Base-by-base conservation (phyloP, 2,113 vertebrate genomes). In the Ia io region DNA sequence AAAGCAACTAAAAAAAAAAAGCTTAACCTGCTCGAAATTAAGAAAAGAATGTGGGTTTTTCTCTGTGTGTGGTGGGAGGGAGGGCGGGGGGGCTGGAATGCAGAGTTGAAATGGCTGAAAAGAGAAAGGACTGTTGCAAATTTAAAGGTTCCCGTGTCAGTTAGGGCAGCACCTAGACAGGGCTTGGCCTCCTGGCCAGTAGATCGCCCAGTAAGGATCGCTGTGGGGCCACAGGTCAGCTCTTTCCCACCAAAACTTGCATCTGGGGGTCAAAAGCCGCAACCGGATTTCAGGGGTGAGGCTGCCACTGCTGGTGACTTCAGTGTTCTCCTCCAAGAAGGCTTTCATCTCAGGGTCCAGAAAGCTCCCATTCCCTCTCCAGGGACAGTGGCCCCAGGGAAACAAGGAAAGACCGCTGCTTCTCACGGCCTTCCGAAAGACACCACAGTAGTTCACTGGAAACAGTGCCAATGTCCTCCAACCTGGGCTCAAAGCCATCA, bases 111-210 rank as follows among this genome's bases (percentile, higher is more conserved):
- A 67, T 22, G 22, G 5, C 14, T 83, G 40, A 93, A 53, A 88
- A 84, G 28, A 49, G 35, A 40, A 88, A 91, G 30, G 51, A 22
- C 44, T 67, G 22, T 22, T 16, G 49, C 4, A 82, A 35, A 17
- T 5, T 20, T 88, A 71, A 51, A 71, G 49, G 7, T 37, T 89
- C 42, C 20, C 2, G 5, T 61, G 77, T 86, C 61, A 69, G 0
- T 12, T 2, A 37, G 16, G 53, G 14, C 32, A 28, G 0, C 98
- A 99, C 99, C 99, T 99, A 44, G 99, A 98, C 10, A 99, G 97
- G 3, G 99, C 99, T 93, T 99, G 99, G 80, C 99, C 99, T 88
- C 99, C 99, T 1, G 99, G 99, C 99, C 99, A 99, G 96, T 99
- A 99, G 96, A 99, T 98, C 1, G 99, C 99, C 99, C 99, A 99